phyloP scores from a whole-genome alignment of 2,888 invertebrate species.

The Ctenicera cuprea region DNA sequence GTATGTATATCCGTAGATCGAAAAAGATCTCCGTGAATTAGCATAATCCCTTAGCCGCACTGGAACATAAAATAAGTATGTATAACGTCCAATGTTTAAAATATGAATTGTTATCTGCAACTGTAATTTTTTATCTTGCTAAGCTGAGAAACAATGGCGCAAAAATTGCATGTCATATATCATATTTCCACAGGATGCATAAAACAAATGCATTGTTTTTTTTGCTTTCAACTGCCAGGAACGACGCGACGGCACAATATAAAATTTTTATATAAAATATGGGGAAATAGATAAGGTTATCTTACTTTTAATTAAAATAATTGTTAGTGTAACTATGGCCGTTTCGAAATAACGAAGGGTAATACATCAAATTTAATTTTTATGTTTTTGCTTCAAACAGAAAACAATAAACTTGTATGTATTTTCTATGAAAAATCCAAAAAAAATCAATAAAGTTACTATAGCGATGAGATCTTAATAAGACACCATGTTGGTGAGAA shows the following conservation, averaged over 20 bases:
- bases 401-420: no score
- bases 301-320: constrained; percentile 9
- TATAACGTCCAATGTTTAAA: constrained; percentile 7
- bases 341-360: not conserved
- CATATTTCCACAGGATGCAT: constrained; percentile 43
- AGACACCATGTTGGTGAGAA: constrained; percentile 9
- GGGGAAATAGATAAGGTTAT: constrained; percentile 6
- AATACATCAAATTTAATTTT: no score
- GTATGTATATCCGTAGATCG: not conserved
- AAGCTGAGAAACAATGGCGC: constrained; percentile 37
- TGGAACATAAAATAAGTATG: constrained; percentile 3
- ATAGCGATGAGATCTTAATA: constrained; percentile 2
- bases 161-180: constrained; percentile 42
- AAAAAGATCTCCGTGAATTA: not conserved
- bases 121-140: not conserved
- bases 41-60: not conserved
- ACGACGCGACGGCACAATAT: not conserved
- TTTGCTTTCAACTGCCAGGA: not conserved
- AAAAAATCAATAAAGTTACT: no score
- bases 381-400: no score
- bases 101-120: not conserved
- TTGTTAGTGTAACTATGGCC: not conserved
- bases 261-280: constrained; percentile 4
- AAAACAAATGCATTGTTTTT: constrained; percentile 34
- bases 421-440: no score